Evolutionary conservation across 64 coral and sea anemone genomes (phyloP).

Genomic region (Montipora efflorescens): DNA sequence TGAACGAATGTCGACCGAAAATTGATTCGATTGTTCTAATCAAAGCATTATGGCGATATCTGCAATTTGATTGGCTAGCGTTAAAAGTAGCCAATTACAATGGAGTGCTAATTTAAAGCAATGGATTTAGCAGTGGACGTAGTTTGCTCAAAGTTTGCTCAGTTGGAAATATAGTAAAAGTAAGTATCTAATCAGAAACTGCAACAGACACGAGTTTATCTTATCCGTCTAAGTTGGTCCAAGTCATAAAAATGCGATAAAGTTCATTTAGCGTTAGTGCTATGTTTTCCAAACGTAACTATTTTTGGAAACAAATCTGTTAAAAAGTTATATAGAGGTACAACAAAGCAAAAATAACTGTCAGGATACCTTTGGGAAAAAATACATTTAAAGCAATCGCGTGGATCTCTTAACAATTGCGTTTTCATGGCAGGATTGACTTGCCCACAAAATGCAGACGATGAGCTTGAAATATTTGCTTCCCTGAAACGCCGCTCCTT

Average conservation of each 20-base stretch:
- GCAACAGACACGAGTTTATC: too few relatives aligned
- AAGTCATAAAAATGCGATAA: too few relatives aligned
- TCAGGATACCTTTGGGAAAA: neutral
- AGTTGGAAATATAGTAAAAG: too few relatives aligned
- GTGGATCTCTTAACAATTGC: neutral
- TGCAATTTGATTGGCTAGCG: constrained; percentile 81
- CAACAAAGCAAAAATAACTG: neutral
- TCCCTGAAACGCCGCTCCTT: constrained; percentile 13
- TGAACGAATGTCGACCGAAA: constrained; percentile 69
- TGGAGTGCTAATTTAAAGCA: constrained; percentile 83
- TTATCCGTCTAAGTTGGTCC: too few relatives aligned
- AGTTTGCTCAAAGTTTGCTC: neutral
- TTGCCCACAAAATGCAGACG: neutral
- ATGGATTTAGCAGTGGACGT: neutral
- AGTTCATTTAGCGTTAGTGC: too few relatives aligned
- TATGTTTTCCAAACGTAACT: too few relatives aligned
- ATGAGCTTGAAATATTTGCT: constrained; percentile 34
- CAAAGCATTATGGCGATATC: constrained; percentile 77
- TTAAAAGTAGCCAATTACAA: constrained; percentile 97
- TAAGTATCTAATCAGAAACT: too few relatives aligned
- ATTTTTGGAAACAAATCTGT: too few relatives aligned
- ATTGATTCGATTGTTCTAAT: constrained; percentile 98
- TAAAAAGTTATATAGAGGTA: neutral
- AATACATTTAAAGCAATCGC: neutral
- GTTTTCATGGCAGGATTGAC: neutral